A percentile compares a stretch with the other conserved stretches of the same genome.
Evolutionary conservation across 1,140 invertebrate species (phyloP).

Genomic region (Dreissena polymorpha): DNA sequence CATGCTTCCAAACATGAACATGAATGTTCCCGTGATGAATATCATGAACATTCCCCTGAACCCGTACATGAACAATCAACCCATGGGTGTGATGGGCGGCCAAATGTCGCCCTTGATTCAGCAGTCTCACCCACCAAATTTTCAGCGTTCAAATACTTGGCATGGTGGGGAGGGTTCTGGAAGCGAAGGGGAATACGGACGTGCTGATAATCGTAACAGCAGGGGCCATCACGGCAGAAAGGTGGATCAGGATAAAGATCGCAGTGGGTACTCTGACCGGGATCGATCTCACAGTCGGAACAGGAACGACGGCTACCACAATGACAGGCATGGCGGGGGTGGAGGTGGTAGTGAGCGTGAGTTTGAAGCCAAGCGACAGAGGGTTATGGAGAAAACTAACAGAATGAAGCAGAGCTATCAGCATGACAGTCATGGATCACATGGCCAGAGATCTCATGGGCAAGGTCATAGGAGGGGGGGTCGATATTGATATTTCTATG

Average conservation of each 20-base stretch:
- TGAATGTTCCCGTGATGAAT: neutral
- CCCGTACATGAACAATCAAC: slow-evolving; percentile 25
- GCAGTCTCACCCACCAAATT: neutral
- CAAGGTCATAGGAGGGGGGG: neutral
- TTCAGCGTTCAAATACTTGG: slow-evolving; percentile 41
- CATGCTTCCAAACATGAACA: slow-evolving; percentile 1
- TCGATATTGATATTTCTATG: neutral
- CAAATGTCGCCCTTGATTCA: neutral
- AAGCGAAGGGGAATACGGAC: neutral
- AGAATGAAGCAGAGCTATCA: slow-evolving; percentile 21
- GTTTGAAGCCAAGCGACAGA: slow-evolving; percentile 28
- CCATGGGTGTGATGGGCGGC: no score
- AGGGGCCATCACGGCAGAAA: neutral
- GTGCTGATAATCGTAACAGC: slow-evolving; percentile 2
- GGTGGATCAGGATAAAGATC: neutral
- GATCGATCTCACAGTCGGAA: slow-evolving; percentile 8
- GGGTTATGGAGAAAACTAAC: slow-evolving; percentile 27
- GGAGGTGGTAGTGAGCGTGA: neutral
- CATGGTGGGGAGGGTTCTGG: slow-evolving; percentile 10
- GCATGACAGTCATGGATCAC: neutral
- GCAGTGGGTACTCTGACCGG: neutral
- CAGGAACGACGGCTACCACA: neutral
- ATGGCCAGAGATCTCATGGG: neutral
- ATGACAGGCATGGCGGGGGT: no score
- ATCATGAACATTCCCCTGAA: slow-evolving; percentile 12